Evolutionary conservation across 1,140 invertebrate genomes (phyloP).

Genomic region (Laodelphax striatellus): DNA sequence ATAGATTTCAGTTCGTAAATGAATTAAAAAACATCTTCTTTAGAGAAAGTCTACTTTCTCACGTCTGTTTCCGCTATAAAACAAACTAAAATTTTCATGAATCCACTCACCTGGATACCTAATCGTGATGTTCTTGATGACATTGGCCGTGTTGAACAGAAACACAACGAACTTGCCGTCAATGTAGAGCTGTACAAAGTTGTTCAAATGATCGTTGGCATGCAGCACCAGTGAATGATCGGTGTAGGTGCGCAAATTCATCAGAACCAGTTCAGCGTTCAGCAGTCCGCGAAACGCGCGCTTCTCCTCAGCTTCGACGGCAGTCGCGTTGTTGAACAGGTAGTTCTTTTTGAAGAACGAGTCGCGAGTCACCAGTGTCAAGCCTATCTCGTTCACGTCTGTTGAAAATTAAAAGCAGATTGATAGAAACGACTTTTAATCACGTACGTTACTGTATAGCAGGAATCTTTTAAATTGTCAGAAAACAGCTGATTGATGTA

Average conservation of each 20-base stretch:
- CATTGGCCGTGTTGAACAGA: slow-evolving; percentile 68
- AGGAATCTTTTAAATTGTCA: too few species aligned
- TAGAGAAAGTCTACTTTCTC: too few species aligned
- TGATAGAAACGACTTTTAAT: too few species aligned
- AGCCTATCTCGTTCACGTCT: slow-evolving; percentile 82
- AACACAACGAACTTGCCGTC: slow-evolving; percentile 62
- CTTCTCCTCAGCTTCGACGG: slow-evolving; percentile 38
- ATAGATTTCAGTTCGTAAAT: too few species aligned
- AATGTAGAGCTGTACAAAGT: slow-evolving; percentile 84
- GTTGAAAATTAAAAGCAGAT: slow-evolving; percentile 30
- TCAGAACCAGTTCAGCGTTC: slow-evolving; percentile 62
- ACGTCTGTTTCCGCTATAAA: too few species aligned
- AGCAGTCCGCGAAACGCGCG: slow-evolving; percentile 45
- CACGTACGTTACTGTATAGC: too few species aligned
- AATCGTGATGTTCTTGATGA: slow-evolving; percentile 67
- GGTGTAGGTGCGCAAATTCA: slow-evolving; percentile 81
- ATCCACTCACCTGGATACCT: slow-evolving; percentile 41
- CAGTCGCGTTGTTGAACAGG: slow-evolving; percentile 39
- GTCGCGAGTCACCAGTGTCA: slow-evolving; percentile 74
- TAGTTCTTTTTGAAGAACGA: slow-evolving; percentile 71
- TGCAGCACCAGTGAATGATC: slow-evolving; percentile 71
- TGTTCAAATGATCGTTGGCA: slow-evolving; percentile 85
- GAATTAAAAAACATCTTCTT: too few species aligned
- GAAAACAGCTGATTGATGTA: too few species aligned
- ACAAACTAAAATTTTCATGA: too few species aligned